Evolutionary conservation across 2,797 vertebrate genomes (phyloP).

Genomic region (Siniperca obscura): DNA sequence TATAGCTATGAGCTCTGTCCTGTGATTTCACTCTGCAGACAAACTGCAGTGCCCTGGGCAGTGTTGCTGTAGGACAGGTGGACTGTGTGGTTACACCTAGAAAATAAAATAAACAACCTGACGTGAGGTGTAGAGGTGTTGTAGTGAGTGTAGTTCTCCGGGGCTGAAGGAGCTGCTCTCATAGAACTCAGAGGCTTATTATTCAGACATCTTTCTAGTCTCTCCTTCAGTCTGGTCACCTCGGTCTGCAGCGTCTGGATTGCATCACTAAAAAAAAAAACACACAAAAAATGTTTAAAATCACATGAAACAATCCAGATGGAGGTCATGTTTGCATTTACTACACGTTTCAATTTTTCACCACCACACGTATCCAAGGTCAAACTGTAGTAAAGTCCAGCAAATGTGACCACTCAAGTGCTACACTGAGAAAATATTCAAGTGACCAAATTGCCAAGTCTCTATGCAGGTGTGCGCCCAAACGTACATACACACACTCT

Average conservation of each 20-base stretch:
- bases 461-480: conserved; percentile 13
- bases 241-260: conserved; percentile 86
- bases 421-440: conserved; percentile 8
- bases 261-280: conserved; percentile 79
- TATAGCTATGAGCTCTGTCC: neutral
- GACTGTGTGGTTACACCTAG: neutral
- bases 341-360: neutral
- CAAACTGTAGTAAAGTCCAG: conserved; percentile 16
- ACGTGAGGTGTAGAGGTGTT: conserved; percentile 37
- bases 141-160: conserved; percentile 3
- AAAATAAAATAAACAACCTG: conserved; percentile 72
- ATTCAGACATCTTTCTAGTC: conserved; percentile 83
- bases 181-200: neutral
- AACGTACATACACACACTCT: conserved; percentile 10
- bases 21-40: neutral
- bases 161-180: conserved; percentile 35
- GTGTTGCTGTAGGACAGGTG: neutral
- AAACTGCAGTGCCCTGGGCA: neutral
- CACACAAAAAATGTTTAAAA: neutral
- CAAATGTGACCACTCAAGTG: neutral
- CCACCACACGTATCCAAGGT: conserved; percentile 1
- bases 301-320: neutral
- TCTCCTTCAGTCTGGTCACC: conserved; percentile 82
- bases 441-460: neutral
- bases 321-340: neutral